Evolutionary conservation across 2,888 invertebrate species (phyloP).

Genomic region (Endotricha flammealis): DNA sequence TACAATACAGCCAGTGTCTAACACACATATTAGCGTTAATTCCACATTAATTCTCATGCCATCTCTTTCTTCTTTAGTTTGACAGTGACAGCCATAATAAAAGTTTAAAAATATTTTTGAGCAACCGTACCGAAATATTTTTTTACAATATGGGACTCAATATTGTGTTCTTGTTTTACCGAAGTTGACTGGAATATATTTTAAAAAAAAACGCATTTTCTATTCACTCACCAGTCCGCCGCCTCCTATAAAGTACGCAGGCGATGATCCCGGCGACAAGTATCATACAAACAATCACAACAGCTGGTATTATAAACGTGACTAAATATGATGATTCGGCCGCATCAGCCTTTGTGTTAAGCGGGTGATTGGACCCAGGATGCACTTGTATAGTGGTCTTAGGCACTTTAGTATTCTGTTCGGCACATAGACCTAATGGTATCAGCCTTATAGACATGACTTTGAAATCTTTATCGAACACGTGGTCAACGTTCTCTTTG

Average conservation of each 20-base stretch:
- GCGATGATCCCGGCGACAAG: slow-evolving; percentile 92
- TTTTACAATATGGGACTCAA: no score
- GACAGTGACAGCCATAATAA: no score
- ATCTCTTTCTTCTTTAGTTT: no score
- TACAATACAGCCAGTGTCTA: no score
- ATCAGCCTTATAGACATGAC: slow-evolving; percentile 81
- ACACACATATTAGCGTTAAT: no score
- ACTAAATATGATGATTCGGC: slow-evolving; percentile 75
- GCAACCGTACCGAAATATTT: no score
- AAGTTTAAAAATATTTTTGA: no score
- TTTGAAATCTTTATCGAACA: slow-evolving; percentile 85
- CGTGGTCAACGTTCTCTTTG: slow-evolving; percentile 78
- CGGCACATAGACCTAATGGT: slow-evolving; percentile 79
- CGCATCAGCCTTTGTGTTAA: slow-evolving; percentile 46
- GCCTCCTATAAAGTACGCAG: slow-evolving; percentile 89
- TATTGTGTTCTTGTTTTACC: no score
- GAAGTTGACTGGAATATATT: no score
- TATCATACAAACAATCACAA: slow-evolving; percentile 92
- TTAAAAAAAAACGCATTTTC: slow-evolving; percentile 9
- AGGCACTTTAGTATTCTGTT: slow-evolving; percentile 57
- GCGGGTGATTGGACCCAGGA: slow-evolving; percentile 36
- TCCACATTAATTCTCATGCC: no score
- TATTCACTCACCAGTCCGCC: slow-evolving; percentile 89
- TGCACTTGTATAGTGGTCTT: slow-evolving; percentile 41
- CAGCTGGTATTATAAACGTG: slow-evolving; percentile 93